Evolutionary conservation across 2,113 vertebrate species (phyloP), one percentile per base, ranked within the genome.

Genomic region (Pseudonaja textilis): DNA sequence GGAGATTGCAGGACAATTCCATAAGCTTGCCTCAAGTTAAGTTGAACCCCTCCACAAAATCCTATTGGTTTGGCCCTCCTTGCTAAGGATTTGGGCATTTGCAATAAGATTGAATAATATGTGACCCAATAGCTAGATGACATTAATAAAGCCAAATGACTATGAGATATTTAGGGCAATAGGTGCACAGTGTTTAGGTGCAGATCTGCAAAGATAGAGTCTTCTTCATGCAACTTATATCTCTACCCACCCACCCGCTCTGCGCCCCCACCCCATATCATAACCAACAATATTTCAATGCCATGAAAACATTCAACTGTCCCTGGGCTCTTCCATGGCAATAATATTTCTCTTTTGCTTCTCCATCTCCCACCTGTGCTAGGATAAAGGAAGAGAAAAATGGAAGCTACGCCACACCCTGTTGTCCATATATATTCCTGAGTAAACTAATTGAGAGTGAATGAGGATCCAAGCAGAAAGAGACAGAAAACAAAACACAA

Each of bases 331-430:
- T 20, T 55, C 14, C 42, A 90, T 61, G 42, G 45, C 81, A 64
- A 87, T 57, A 54, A 64, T 22, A 50, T 54, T 47, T 47, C 64
- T 42, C 10, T 69, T 50, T 85, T 74, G 16, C 88, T 85, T 39
- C 54, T n/a, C 64, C 29, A 18, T 29, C n/a, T 55, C 47, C 88
- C 8, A 18, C 39, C 14, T 89, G 64, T 85, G 50, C 34, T 81
- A 56, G 12, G 52, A 10, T 9, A 54, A 45, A 86, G 54, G 20
- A 88, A 50, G 87, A 81, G 16, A n/a, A 55, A 74, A 74, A 89
- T 81, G 34, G 87, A 89, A 29, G 61, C 61, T 92, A 55, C 8
- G 10, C 87, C 91, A 92, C 64, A 89, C 87, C 52, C 87, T 89
- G 20, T 39, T 69, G 25, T 56, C 26, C 52, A 81, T 54, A 92